Evolutionary conservation across 1,140 invertebrate genomes (phyloP), one percentile per base, ranked within the genome.

Genomic region (Drosophila fuyamai): DNA sequence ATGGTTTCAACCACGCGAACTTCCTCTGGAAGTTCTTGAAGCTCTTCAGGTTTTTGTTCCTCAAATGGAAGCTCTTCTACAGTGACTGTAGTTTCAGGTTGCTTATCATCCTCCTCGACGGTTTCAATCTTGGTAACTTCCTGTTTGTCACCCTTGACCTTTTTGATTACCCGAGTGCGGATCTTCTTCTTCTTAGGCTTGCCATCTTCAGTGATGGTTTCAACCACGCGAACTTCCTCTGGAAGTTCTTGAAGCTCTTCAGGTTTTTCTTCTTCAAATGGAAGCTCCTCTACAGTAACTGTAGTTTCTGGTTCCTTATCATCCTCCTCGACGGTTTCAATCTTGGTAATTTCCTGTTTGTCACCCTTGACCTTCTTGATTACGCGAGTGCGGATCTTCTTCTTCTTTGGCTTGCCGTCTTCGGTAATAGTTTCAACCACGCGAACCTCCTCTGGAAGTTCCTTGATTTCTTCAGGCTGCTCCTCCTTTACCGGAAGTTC

Each of bases 301-400:
- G 48, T 50, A 4, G 48, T 50, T 12, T 50, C 48, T 1, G 48
- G 48, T 5, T 29, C n/a, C 8, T 16, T 14, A n/a, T 32, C 27
- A 32, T 50, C 48, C n/a, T 32, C 48, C n/a, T 50, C 48, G 48
- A 50, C 48, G 13, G 27, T 50, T 50, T 50, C 48, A 16, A 50
- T 50, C n/a, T 50, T 50, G 4, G 48, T 50, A 9, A 50, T 8
- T 50, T 50, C 27, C 5, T 50, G 48, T 14, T 50, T 50, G 27
- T 50, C 48, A 10, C 48, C 48, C 48, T 50, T 50, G 48, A 50
- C 48, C 48, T 50, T 50, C 8, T 50, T 50, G 27, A 50, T 32
- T 5, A 50, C 27, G 0, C 48, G 48, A 32, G 48, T 50, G 1
- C 48, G 48, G 48, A 50, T 50, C 48, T 50, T 50, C 48, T 50